phyloP scores from a whole-genome alignment of 1,140 invertebrate species.

The Apis florea region DNA sequence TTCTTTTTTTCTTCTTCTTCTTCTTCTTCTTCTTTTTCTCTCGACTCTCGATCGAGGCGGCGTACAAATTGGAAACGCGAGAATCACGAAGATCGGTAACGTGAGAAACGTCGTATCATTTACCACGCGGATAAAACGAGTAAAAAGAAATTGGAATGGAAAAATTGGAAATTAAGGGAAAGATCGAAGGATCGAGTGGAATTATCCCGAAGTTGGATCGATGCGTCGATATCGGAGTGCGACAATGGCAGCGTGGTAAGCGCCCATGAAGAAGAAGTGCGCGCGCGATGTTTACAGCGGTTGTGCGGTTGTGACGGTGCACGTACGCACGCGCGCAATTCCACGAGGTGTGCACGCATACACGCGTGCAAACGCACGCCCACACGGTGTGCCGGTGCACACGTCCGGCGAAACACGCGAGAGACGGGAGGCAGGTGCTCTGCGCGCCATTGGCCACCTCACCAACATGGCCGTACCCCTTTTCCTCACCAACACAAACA shows the following conservation, averaged over 20 bases:
- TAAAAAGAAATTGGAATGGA: no score
- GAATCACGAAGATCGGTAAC: not conserved
- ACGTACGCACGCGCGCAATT: constrained; percentile 64
- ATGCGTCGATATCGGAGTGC: not conserved
- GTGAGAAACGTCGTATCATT: not conserved
- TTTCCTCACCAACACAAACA: constrained; percentile 72
- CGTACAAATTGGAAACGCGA: constrained; percentile 35
- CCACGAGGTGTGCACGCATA: constrained; percentile 60
- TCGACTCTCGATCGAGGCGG: not conserved
- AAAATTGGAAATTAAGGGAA: not conserved
- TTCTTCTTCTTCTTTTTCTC: not conserved
- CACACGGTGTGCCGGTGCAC: constrained; percentile 63
- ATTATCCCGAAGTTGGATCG: not conserved
- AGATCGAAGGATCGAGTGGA: not conserved
- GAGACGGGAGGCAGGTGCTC: constrained; percentile 79
- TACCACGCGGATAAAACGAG: no score
- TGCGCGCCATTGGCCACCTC: constrained; percentile 79
- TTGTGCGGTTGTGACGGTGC: constrained; percentile 29
- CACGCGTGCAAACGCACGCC: constrained; percentile 59
- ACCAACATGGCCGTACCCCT: constrained; percentile 80
- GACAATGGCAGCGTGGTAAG: constrained; percentile 35
- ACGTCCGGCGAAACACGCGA: constrained; percentile 73
- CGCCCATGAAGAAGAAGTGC: constrained; percentile 37
- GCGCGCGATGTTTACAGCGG: constrained; percentile 36
- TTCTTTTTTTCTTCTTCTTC: no score